Evolutionary conservation across 2,888 invertebrate genomes (phyloP), one percentile per base, ranked within the genome.

Genomic region (Athalia rosae): DNA sequence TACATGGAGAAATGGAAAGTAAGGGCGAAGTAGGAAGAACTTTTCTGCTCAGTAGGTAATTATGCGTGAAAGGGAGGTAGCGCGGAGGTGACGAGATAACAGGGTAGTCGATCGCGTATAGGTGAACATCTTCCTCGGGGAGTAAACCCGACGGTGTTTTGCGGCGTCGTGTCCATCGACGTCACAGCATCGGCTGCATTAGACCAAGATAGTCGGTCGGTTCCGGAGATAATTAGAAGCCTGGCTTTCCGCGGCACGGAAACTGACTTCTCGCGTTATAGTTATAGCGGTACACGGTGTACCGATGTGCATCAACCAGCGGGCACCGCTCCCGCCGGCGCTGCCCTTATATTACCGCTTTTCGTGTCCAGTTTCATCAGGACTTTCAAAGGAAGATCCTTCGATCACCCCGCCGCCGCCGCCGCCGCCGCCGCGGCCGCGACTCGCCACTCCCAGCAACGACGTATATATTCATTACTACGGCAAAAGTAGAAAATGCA

Each of bases 331-430:
- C 7, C 13, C 61, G 13, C 13, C 61, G 8, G 15, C 48, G 8
- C 61, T 62, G 50, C 74, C 74, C 74, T 74, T 74, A 61, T 13
- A 79, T 76, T 79, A 78, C 79, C 78, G 76, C 78, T 56, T 73
- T 82, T 67, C 81, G 82, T 78, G 82, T 81, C 78, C 77, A 80
- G 78, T 83, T 83, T 83, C 81, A 81, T 81, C 81, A 81, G 79
- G 76, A 79, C 71, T 80, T 79, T 81, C 82, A 81, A 79, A 81
- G 80, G 79, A 79, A 81, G 77, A 53, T 15, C 9, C 53, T 11
- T 11, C 53, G 53, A 11, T 53, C 9, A 45, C 45, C 66, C 11
- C 53, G 53, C n/a, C n/a, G n/a, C n/a, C n/a, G n/a, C n/a, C n/a
- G n/a, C n/a, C n/a, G n/a, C n/a, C n/a, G n/a, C n/a, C n/a, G n/a